These are phyloP conservation scores for Garrulus glandarius DNA, from an alignment of 2,797 vertebrate species.

Conservation along the genomic window DNA sequence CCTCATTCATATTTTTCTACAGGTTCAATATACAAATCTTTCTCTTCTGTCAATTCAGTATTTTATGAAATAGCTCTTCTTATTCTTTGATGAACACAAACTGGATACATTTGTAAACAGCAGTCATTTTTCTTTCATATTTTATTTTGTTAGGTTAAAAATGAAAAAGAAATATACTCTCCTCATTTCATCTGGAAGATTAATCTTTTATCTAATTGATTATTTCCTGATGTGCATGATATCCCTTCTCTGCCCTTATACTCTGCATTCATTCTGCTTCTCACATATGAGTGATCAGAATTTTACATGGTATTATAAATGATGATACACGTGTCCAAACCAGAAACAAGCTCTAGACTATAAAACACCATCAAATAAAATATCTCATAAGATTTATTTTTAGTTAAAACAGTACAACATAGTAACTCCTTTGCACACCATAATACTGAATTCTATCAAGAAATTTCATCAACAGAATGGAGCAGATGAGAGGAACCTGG, in stretches of 20 bases:
- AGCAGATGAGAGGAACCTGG: not conserved
- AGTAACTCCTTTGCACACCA: not conserved
- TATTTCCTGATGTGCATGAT: not conserved
- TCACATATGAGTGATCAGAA: not conserved
- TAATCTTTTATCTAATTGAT: not conserved
- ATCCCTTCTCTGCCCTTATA: not conserved
- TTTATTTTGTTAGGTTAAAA: not conserved
- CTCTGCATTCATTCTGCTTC: not conserved
- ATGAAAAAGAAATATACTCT: not conserved
- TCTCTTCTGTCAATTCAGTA: not conserved
- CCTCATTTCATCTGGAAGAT: not conserved
- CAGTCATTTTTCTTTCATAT: not conserved
- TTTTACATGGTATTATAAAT: not conserved
- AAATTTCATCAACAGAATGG: not conserved
- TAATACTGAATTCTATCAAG: not conserved
- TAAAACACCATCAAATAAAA: not conserved
- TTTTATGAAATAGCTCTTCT: not conserved
- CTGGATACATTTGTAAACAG: not conserved
- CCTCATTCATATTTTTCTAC: not conserved
- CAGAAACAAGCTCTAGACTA: not conserved
- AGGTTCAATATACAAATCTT: not conserved
- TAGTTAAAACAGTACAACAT: not conserved
- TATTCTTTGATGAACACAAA: not conserved
- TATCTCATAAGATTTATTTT: not conserved
- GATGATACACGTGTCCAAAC: fast-evolving